phyloP scores from a whole-genome alignment of 2,113 vertebrate species.

The Scomber scombrus region DNA sequence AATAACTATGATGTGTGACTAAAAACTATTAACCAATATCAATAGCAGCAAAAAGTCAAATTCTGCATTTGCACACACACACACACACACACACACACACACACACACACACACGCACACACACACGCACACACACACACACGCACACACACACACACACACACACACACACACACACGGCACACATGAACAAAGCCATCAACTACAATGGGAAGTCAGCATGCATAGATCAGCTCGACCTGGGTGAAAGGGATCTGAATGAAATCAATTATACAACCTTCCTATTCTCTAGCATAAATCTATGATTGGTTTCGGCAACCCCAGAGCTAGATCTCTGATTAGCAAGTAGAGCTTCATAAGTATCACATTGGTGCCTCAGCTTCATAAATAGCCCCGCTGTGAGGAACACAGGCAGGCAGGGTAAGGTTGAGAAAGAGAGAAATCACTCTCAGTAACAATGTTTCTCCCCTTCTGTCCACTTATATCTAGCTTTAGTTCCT shows the following conservation, averaged over 20 bases:
- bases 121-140: conserved; percentile 25
- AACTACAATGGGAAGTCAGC: conserved; percentile 38
- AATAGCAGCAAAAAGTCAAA: conserved; percentile 20
- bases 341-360: conserved; percentile 64
- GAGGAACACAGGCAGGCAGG: conserved; percentile 33
- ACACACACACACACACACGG: conserved; percentile 13
- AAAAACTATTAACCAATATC: conserved; percentile 50
- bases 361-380: conserved; percentile 47
- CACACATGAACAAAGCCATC: conserved; percentile 20
- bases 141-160: conserved; percentile 1
- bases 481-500: background rate
- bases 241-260: conserved; percentile 62
- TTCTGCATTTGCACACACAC: conserved; percentile 8
- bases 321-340: conserved; percentile 71
- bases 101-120: conserved; percentile 20
- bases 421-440: conserved; percentile 32
- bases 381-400: conserved; percentile 62
- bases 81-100: conserved; percentile 1
- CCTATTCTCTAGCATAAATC: conserved; percentile 60
- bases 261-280: conserved; percentile 71
- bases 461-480: conserved; percentile 16
- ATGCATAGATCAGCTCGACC: conserved; percentile 30
- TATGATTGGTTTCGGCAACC: conserved; percentile 61
- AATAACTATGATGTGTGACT: conserved; percentile 44
- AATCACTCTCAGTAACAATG: conserved; percentile 44